A percentile compares a stretch with the other conserved stretches of the same genome.
phyloP scores from a whole-genome alignment of 1,140 invertebrate species.

The Galleria mellonella region DNA sequence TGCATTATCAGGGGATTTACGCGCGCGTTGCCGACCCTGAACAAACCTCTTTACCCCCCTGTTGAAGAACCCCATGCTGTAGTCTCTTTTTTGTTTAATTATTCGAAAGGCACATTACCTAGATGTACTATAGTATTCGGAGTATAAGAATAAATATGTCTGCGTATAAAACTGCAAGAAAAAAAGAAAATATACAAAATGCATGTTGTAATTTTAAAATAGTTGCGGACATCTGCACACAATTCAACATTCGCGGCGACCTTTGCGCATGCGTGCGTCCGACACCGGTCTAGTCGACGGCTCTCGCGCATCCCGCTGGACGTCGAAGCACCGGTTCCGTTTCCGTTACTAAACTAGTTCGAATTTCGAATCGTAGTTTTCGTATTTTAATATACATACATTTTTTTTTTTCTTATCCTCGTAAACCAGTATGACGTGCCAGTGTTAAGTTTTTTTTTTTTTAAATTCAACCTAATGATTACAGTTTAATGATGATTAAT shows the following conservation, averaged over 20 bases:
- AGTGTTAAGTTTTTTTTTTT: neutral
- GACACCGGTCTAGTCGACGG: neutral
- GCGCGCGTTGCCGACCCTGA: no score
- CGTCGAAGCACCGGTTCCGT: conserved; percentile 1
- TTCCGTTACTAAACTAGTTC: conserved; percentile 3
- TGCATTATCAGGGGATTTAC: no score
- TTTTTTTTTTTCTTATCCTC: conserved; percentile 3
- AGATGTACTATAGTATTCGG: no score
- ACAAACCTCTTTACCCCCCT: no score
- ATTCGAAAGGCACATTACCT: no score
- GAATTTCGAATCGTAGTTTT: neutral
- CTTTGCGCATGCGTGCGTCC: conserved; percentile 2
- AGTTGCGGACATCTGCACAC: conserved; percentile 27
- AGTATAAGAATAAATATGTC: no score
- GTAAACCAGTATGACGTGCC: neutral
- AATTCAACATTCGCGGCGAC: conserved; percentile 18
- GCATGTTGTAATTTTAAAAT: neutral
- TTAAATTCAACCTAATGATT: no score
- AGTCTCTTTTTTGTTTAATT: no score
- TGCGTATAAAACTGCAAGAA: no score
- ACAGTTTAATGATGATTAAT: no score
- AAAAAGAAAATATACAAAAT: no score
- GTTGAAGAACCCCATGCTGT: no score
- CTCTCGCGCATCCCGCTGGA: conserved; percentile 1
- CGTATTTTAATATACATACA: neutral